Evolutionary conservation across 2,888 invertebrate species (phyloP).

Genomic region (Drosophila subsilvestris): DNA sequence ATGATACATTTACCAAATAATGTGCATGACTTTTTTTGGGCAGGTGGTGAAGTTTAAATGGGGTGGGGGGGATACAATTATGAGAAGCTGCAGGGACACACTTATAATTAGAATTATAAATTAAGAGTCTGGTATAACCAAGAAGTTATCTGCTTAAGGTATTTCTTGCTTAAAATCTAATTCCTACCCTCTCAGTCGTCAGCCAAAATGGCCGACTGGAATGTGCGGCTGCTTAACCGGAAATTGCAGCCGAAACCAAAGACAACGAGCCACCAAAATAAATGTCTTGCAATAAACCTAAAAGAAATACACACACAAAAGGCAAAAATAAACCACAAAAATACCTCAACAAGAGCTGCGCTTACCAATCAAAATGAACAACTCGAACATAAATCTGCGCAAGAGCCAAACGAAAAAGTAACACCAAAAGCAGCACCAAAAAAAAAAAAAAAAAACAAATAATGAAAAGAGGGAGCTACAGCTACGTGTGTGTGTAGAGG

Average conservation of each 20-base stretch:
- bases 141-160: too few species aligned
- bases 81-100: too few species aligned
- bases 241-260: slow-evolving; percentile 41
- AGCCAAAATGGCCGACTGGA: slow-evolving; percentile 37
- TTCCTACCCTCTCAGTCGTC: not conserved
- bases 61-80: not conserved
- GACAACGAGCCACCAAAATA: slow-evolving; percentile 21
- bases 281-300: slow-evolving; percentile 29
- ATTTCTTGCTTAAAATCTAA: too few species aligned
- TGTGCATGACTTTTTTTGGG: not conserved
- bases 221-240: slow-evolving; percentile 36
- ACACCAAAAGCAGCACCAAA: slow-evolving; percentile 46
- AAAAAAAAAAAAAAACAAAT: slow-evolving; percentile 12
- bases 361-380: slow-evolving; percentile 53
- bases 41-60: not conserved
- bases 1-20: not conserved
- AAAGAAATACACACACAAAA: slow-evolving; percentile 8
- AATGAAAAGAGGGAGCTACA: slow-evolving; percentile 32
- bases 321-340: slow-evolving; percentile 21
- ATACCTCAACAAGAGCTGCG: slow-evolving; percentile 26
- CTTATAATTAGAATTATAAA: not conserved
- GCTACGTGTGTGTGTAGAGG: slow-evolving; percentile 32
- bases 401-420: slow-evolving; percentile 62
- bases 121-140: too few species aligned
- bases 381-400: slow-evolving; percentile 54